Evolutionary conservation across 2,113 vertebrate species (phyloP).

Genomic region (Pionites leucogaster): DNA sequence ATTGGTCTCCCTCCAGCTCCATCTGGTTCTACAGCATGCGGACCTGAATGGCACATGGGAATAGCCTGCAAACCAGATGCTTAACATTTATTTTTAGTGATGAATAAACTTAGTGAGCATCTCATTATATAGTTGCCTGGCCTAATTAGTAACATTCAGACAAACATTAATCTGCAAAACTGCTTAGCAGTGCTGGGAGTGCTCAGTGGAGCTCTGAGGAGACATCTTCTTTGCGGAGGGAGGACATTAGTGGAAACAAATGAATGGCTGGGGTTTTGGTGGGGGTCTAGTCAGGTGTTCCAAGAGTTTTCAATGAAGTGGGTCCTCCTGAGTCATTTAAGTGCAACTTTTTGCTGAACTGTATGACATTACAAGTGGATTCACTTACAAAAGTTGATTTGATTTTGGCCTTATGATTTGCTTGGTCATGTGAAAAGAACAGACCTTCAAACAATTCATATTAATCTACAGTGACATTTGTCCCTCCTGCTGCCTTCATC

Average conservation of each 20-base stretch:
- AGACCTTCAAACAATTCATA: neutral
- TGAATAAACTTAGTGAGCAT: conserved; percentile 66
- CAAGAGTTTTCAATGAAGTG: neutral
- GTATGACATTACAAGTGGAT: neutral
- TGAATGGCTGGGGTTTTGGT: neutral
- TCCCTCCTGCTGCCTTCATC: neutral
- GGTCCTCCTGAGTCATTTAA: neutral
- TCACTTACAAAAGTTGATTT: neutral
- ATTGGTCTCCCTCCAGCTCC: conserved; percentile 57
- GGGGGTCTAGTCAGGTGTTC: neutral
- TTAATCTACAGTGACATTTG: neutral
- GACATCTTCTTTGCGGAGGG: neutral
- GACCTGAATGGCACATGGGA: conserved; percentile 58
- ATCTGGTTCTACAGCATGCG: conserved; percentile 4
- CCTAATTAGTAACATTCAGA: conserved; percentile 63
- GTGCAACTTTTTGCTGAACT: neutral
- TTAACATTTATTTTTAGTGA: conserved; percentile 67
- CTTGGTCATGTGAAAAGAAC: neutral
- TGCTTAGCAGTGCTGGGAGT: neutral
- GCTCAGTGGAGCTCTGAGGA: conserved; percentile 7
- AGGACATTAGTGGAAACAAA: neutral
- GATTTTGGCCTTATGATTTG: neutral
- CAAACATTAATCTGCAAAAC: conserved; percentile 48
- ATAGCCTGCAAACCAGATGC: conserved; percentile 58
- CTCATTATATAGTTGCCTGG: conserved; percentile 58